Percentiles rank a stretch among this genome's conserved stretches.
These are phyloP conservation scores for Linurgus olivaceus DNA, from an alignment of 2,797 vertebrate genomes.

Conservation along the genomic window DNA sequence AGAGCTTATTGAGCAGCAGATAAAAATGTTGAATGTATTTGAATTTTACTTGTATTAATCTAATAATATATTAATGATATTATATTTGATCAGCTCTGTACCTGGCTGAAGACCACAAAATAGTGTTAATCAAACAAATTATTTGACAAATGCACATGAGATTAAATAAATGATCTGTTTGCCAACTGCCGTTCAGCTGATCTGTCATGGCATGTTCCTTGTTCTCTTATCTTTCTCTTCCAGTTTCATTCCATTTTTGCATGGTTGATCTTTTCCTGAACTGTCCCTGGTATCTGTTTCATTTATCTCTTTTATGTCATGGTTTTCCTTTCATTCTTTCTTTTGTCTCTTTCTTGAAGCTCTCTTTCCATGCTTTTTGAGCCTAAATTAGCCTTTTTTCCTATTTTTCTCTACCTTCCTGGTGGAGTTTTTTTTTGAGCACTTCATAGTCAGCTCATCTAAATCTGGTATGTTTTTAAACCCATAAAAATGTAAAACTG, in stretches of 20 bases:
- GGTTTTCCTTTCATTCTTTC: background rate
- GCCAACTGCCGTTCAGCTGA: background rate
- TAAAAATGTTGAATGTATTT: background rate
- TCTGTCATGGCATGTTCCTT: background rate
- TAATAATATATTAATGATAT: background rate
- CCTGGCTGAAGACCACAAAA: background rate
- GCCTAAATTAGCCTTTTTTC: background rate
- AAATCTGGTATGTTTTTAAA: background rate
- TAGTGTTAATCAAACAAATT: conserved; percentile 16
- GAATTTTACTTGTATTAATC: background rate
- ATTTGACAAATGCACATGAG: background rate
- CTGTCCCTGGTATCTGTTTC: background rate
- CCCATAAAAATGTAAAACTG: background rate
- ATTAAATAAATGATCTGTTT: background rate
- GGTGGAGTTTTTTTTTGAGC: background rate
- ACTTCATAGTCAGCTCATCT: background rate
- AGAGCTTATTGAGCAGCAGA: background rate
- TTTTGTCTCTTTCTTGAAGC: background rate
- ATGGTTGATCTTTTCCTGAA: background rate
- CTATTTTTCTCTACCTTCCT: background rate
- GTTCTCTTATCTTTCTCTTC: background rate
- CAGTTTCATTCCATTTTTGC: background rate
- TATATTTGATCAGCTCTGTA: background rate
- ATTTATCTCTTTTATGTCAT: background rate
- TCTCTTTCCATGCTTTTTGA: background rate